A percentile compares a stretch with the other conserved stretches of the same genome.
Conservation (phyloP, 2,113 vertebrate species). For the Pygoscelis adeliae region DNA sequence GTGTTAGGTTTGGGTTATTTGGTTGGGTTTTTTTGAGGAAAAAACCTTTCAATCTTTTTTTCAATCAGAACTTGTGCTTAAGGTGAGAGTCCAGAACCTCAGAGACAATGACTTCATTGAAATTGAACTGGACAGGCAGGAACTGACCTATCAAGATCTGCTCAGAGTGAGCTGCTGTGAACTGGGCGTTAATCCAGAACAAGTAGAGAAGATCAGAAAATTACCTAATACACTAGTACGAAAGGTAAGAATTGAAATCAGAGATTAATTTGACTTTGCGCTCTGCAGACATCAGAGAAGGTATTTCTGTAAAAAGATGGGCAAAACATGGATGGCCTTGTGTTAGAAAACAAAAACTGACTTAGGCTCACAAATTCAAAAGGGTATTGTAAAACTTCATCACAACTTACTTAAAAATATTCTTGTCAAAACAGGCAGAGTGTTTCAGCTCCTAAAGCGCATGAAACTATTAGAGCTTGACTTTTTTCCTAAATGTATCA, state of each 20-base stretch:
- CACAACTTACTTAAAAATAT: not conserved
- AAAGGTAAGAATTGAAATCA: conserved; percentile 73
- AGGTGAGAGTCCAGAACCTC: conserved; percentile 88
- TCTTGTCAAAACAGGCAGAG: not conserved
- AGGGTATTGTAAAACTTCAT: not conserved
- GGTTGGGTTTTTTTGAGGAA: not conserved
- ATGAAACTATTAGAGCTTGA: not conserved
- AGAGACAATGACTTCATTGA: conserved; percentile 91
- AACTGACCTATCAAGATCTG: conserved; percentile 86
- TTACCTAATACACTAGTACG: conserved; percentile 88
- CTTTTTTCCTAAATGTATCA: not conserved
- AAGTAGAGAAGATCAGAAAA: conserved; percentile 90
- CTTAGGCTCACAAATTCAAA: not conserved
- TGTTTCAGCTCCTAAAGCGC: not conserved
- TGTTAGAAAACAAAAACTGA: not conserved
- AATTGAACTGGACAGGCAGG: conserved; percentile 88
- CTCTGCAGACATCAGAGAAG: not conserved
- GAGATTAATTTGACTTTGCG: not conserved
- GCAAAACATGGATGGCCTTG: not conserved
- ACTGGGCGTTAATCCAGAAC: conserved; percentile 80
- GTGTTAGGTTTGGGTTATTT: not conserved
- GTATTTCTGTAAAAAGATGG: not conserved
- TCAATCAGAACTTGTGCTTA: conserved; percentile 85
- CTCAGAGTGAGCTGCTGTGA: conserved; percentile 87
- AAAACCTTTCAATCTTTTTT: not conserved